Conservation (phyloP, 2,113 vertebrate genomes). For the Alaudala cheleensis region DNA sequence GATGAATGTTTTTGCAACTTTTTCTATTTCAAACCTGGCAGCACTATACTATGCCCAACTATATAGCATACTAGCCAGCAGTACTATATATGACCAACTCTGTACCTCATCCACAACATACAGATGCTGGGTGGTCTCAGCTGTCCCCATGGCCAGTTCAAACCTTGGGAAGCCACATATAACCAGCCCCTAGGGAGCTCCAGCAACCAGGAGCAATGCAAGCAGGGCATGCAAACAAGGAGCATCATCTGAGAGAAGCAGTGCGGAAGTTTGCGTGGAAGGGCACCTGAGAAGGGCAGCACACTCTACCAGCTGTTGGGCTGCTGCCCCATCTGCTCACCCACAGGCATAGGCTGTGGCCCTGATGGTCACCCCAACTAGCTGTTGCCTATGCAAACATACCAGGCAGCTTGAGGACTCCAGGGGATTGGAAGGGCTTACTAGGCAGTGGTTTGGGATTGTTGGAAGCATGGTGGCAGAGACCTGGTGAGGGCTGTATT, state of each 20-base stretch:
- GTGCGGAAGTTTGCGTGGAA: neutral
- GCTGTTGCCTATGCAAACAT: neutral
- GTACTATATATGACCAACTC: neutral
- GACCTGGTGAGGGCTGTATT: neutral
- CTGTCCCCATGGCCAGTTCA: fast-evolving
- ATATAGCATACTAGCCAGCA: neutral
- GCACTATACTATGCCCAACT: neutral
- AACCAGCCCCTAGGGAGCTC: neutral
- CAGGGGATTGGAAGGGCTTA: neutral
- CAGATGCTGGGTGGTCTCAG: neutral
- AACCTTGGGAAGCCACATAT: neutral
- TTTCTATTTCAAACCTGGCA: neutral
- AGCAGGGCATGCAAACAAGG: neutral
- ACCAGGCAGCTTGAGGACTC: neutral
- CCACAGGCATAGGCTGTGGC: neutral
- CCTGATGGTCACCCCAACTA: neutral
- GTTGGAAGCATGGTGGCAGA: neutral
- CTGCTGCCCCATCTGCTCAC: neutral
- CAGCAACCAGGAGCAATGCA: neutral
- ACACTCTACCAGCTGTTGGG: neutral
- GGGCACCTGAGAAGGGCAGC: neutral
- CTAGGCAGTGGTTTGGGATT: neutral
- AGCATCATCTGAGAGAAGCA: neutral
- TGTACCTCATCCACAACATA: neutral
- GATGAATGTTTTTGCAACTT: neutral